A percentile compares a stretch with the other conserved stretches of the same genome.
Evolutionary conservation across 2,113 vertebrate genomes (phyloP).

Genomic region (Lophotis ruficrista): DNA sequence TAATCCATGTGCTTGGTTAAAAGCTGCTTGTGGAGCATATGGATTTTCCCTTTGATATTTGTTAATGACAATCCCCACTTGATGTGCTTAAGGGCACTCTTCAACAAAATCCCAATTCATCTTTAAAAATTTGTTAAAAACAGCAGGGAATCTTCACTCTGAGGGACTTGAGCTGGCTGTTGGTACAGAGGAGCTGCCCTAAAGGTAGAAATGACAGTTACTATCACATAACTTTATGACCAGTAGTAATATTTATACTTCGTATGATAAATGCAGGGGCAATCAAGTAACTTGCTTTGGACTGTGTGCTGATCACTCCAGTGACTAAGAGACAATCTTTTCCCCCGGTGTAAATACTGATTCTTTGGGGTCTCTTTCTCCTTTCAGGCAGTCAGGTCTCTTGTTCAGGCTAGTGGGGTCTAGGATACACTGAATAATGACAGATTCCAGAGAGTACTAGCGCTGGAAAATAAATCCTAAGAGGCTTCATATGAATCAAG

Average conservation of each 20-base stretch:
- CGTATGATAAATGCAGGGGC: background rate
- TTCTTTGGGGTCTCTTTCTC: background rate
- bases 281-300: background rate
- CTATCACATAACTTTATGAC: background rate
- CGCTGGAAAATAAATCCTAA: background rate
- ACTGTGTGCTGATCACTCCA: background rate
- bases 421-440: background rate
- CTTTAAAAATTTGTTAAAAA: slow-evolving; percentile 24
- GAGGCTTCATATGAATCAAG: background rate
- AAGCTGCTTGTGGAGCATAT: background rate
- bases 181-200: background rate
- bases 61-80: slow-evolving; percentile 44
- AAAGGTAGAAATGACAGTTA: background rate
- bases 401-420: background rate
- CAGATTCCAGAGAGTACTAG: background rate
- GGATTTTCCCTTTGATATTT: slow-evolving; percentile 46
- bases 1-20: slow-evolving; percentile 11
- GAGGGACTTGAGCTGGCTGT: background rate
- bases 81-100: slow-evolving; percentile 20
- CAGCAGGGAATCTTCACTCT: background rate
- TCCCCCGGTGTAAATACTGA: background rate
- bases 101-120: slow-evolving; percentile 14
- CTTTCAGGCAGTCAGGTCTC: background rate
- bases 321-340: background rate
- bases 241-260: background rate